These are phyloP conservation scores for Notarius lentiginosus DNA, from an alignment of 2,113 vertebrate genomes.

Conservation along the genomic window DNA sequence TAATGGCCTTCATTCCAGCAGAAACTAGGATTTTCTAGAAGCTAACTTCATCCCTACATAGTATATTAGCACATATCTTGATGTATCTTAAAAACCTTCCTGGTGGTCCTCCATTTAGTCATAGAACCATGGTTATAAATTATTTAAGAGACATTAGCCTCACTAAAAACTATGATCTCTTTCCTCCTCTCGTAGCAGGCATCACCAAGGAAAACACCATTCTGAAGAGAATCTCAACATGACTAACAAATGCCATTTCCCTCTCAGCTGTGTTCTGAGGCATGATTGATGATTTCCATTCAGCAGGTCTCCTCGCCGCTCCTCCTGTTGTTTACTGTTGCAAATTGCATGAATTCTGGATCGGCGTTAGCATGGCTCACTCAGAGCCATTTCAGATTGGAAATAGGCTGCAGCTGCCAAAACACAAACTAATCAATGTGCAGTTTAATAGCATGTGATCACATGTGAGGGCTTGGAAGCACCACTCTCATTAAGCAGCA, in stretches of 20 bases:
- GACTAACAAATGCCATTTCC: not conserved
- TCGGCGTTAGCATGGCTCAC: constrained; percentile 13
- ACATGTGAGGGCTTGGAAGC: not conserved
- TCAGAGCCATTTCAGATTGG: not conserved
- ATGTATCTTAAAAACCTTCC: not conserved
- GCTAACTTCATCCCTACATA: not conserved
- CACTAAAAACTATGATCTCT: not conserved
- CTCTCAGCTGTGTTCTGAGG: not conserved
- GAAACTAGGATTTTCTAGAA: too few relatives aligned
- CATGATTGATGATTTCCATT: constrained; percentile 26
- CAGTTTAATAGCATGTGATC: constrained; percentile 39
- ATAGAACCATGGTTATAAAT: not conserved
- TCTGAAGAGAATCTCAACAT: not conserved
- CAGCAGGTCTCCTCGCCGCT: not conserved
- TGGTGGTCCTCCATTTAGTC: not conserved
- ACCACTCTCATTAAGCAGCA: not conserved
- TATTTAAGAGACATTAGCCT: not conserved
- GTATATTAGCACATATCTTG: not conserved
- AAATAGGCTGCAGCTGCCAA: constrained; percentile 31
- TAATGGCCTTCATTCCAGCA: too few relatives aligned
- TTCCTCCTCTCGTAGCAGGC: not conserved
- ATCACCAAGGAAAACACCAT: not conserved
- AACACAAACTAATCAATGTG: constrained; percentile 41
- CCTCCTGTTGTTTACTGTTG: constrained; percentile 38
- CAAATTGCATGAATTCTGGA: constrained; percentile 43